Evolutionary conservation across 2,113 vertebrate genomes (phyloP).

Genomic region (Albula glossodonta): DNA sequence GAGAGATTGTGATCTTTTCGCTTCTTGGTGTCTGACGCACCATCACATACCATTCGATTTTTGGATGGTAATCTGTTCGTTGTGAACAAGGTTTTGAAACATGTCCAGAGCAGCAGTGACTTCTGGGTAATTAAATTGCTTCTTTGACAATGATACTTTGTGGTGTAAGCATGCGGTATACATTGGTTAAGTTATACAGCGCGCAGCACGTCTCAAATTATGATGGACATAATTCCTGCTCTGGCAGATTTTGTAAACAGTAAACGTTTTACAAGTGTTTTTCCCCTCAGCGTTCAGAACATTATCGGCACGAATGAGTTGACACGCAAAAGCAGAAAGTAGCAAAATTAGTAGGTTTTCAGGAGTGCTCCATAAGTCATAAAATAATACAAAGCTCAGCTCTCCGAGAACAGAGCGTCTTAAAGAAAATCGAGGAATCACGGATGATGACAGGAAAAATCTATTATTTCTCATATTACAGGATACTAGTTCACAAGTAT

Average conservation of each 20-base stretch:
- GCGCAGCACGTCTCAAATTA: background rate
- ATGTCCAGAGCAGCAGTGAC: background rate
- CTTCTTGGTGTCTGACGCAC: background rate
- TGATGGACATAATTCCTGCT: background rate
- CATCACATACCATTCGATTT: slow-evolving; percentile 15
- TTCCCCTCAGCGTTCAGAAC: too few species aligned
- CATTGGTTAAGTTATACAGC: background rate
- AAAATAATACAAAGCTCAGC: too few species aligned
- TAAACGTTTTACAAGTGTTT: too few species aligned
- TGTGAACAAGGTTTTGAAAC: background rate
- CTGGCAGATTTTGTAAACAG: background rate
- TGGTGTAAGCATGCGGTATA: background rate
- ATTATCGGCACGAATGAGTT: too few species aligned
- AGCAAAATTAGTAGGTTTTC: too few species aligned
- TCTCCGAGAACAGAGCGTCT: too few species aligned
- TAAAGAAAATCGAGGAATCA: too few species aligned
- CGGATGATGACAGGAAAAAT: too few species aligned
- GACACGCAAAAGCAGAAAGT: too few species aligned
- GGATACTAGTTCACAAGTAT: too few species aligned
- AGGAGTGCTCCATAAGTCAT: too few species aligned
- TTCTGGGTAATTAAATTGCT: background rate
- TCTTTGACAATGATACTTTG: background rate
- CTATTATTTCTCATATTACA: too few species aligned
- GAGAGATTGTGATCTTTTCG: background rate
- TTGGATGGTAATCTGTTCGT: background rate